These are phyloP conservation scores for Tachuris rubrigastra DNA, from an alignment of 2,113 vertebrate genomes.

Conservation along the genomic window DNA sequence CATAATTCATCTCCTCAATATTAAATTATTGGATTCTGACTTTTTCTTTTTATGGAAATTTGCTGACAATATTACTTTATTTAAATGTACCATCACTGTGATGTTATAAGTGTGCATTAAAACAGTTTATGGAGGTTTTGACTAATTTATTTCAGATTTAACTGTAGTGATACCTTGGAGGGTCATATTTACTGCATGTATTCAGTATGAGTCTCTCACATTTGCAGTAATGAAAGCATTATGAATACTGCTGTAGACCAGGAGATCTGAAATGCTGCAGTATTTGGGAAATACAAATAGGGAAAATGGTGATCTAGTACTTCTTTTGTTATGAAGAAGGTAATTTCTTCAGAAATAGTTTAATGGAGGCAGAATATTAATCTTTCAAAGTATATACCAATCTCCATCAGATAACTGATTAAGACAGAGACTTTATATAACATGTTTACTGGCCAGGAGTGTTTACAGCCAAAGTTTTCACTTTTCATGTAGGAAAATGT, in stretches of 20 bases:
- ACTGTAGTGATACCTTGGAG: not conserved
- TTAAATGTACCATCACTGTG: not conserved
- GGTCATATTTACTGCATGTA: not conserved
- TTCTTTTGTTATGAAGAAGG: not conserved
- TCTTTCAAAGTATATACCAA: not conserved
- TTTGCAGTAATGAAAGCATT: not conserved
- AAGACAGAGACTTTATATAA: not conserved
- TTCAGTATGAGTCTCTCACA: not conserved
- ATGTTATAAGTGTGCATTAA: not conserved
- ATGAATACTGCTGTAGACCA: not conserved
- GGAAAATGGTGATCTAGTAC: not conserved
- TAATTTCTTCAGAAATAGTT: not conserved
- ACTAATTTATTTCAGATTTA: slow-evolving; percentile 33
- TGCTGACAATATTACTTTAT: slow-evolving; percentile 15
- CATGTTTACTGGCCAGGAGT: not conserved
- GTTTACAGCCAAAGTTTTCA: not conserved
- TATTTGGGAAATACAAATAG: not conserved
- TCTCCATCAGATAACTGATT: not conserved
- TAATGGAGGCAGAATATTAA: not conserved
- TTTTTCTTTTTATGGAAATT: slow-evolving; percentile 39
- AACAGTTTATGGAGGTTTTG: slow-evolving; percentile 1
- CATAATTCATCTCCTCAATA: slow-evolving; percentile 7
- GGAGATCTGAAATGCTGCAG: not conserved
- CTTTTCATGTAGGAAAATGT: not conserved
- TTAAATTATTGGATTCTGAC: not conserved